Base-by-base conservation (phyloP, 2,888 invertebrate species). In the Napeogenes sylphis region DNA sequence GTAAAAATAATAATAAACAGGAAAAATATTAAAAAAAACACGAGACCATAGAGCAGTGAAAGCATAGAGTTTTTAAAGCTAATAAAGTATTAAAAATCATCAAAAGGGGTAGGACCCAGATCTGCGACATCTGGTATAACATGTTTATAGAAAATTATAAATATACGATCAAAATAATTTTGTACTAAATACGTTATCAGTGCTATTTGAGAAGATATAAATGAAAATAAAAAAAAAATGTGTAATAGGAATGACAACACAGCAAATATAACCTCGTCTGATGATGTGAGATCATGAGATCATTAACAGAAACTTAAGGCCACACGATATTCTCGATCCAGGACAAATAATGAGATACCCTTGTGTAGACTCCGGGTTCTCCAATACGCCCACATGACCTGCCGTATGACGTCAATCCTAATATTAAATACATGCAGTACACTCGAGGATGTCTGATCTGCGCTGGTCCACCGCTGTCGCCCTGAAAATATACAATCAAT, bases 381-480 rank as follows among this genome's bases (percentile, higher is more conserved):
- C 73, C 85, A 14, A 73, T 71, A 2, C 66, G 63, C 0, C 91
- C 89, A 69, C 93, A 91, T 12, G 82, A 70, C 64, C 76, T 76
- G 47, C 92, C 89, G 70, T 90, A 79, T n/a, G 91, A 91, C 14
- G 92, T 92, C 2, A 93, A 76, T 0, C 92, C 93, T 1, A 92
- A 74, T 0, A 92, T 68, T 2, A 81, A 82, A 70, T 91, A 91
- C 82, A 92, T 85, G 64, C 93, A 93, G 55, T 82, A 56, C 4
- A 87, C 68, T 0, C 77, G 73, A 0, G 67, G 59, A 64, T 78
- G 82, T 51, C 77, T 80, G 0, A 91, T 72, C 58, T 85, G 84
- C 1, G 94, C 78, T 0, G 94, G 94, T 0, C 94, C 94, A 12
- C 94, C 94, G 65, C 93, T 93, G 83, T 94, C 94, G 1, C 94